Conservation (phyloP, 2,888 invertebrate species). For the Dasysyrphus tricinctus region DNA sequence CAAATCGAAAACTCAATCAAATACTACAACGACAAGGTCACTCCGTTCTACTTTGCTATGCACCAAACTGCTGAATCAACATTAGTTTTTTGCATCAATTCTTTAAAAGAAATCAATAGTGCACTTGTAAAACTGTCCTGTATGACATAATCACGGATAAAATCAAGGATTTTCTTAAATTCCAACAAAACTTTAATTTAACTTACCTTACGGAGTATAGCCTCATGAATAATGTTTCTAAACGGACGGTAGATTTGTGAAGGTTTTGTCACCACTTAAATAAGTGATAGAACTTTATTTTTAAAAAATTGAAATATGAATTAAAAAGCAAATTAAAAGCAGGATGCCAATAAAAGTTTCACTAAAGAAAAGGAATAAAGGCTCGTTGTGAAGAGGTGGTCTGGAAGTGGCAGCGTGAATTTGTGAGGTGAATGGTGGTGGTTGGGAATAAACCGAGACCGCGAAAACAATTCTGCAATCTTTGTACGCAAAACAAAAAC, state of each 20-base stretch:
- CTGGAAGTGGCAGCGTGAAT: neutral
- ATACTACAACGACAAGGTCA: neutral
- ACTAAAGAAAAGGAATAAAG: neutral
- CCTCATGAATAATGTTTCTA: neutral
- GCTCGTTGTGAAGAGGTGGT: neutral
- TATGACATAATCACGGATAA: constrained; percentile 9
- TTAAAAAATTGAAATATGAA: neutral
- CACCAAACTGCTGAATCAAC: constrained; percentile 1
- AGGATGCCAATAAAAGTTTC: neutral
- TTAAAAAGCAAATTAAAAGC: neutral
- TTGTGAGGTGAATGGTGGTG: neutral
- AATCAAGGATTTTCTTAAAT: neutral
- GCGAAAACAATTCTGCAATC: neutral
- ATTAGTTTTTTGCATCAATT: neutral
- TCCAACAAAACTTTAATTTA: neutral
- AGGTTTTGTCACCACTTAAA: neutral
- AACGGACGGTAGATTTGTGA: neutral
- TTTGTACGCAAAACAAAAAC: constrained; percentile 10
- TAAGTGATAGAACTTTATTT: neutral
- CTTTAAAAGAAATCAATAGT: constrained; percentile 19
- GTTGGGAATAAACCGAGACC: constrained; percentile 10
- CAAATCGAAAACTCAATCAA: neutral
- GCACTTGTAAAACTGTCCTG: neutral
- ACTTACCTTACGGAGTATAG: neutral
- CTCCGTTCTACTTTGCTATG: neutral